A percentile compares a stretch with the other conserved stretches of the same genome.
Conservation (phyloP, 2,113 vertebrate genomes). For the Nanorana parkeri region DNA sequence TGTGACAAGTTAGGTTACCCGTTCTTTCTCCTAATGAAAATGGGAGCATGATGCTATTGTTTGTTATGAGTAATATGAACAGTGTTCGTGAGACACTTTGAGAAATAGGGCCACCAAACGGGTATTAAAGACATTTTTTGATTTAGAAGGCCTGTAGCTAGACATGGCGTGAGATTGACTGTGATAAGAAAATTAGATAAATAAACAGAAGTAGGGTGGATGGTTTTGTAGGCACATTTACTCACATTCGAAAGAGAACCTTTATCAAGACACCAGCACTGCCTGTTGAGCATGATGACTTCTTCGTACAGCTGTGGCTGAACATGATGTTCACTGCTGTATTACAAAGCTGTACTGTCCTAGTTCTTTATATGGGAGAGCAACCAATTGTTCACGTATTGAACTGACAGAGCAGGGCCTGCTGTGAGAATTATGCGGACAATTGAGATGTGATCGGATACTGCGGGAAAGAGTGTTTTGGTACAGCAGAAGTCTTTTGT, state of each 20-base stretch:
- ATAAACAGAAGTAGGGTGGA: too few relatives aligned
- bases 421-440: conserved; percentile 20
- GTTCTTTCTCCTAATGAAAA: too few relatives aligned
- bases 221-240: background rate
- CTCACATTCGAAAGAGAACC: background rate
- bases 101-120: too few relatives aligned
- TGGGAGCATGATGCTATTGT: too few relatives aligned
- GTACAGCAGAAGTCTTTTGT: conserved; percentile 4
- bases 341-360: conserved; percentile 1
- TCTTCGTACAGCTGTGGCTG: background rate
- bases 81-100: too few relatives aligned
- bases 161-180: too few relatives aligned
- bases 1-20: too few relatives aligned
- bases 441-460: background rate
- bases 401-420: background rate
- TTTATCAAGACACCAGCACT: background rate
- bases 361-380: conserved; percentile 14
- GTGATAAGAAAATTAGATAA: too few relatives aligned
- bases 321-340: background rate
- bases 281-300: background rate
- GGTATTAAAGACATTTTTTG: too few relatives aligned
- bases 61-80: too few relatives aligned
- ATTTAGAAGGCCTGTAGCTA: too few relatives aligned
- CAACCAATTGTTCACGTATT: conserved; percentile 17
- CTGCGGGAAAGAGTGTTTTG: background rate